These are phyloP conservation scores for Ceuthmochares aereus DNA, from an alignment of 2,113 vertebrate species.

Conservation along the genomic window DNA sequence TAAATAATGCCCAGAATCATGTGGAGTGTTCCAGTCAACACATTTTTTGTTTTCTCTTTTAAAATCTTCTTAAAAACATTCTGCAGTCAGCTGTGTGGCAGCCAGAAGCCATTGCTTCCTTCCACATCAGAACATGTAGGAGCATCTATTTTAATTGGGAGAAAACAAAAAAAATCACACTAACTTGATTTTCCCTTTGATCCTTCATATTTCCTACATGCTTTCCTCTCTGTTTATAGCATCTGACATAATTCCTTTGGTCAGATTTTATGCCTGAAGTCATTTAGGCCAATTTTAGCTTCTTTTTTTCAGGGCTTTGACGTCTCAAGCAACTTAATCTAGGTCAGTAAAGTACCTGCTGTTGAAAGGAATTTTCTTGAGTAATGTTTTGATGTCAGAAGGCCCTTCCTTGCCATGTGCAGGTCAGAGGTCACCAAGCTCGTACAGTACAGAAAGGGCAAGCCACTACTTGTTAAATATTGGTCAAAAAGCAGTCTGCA, in stretches of 20 bases:
- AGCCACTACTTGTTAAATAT: not conserved
- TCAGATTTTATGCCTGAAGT: slow-evolving; percentile 63
- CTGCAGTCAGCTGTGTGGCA: slow-evolving; percentile 10
- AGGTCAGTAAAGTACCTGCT: slow-evolving; percentile 72
- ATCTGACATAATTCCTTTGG: slow-evolving; percentile 68
- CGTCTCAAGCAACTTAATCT: slow-evolving; percentile 69
- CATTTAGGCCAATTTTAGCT: slow-evolving; percentile 63
- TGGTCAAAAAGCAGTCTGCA: slow-evolving; percentile 24
- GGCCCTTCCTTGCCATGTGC: slow-evolving; percentile 43
- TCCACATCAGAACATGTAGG: not conserved
- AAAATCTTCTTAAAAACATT: slow-evolving; percentile 6
- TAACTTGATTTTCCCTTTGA: slow-evolving; percentile 25
- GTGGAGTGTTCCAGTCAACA: slow-evolving; percentile 28
- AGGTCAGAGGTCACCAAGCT: slow-evolving; percentile 28
- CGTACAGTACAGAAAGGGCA: not conserved
- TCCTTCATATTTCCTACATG: slow-evolving; percentile 2
- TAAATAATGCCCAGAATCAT: slow-evolving; percentile 6
- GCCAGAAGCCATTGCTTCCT: not conserved
- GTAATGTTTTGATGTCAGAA: slow-evolving; percentile 70
- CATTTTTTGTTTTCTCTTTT: slow-evolving; percentile 31
- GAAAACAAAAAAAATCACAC: slow-evolving; percentile 28
- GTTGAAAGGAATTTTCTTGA: slow-evolving; percentile 71
- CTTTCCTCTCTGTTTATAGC: slow-evolving; percentile 58
- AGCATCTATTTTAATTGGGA: slow-evolving; percentile 32
- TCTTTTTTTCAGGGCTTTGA: slow-evolving; percentile 55